Percentiles rank a stretch among this genome's conserved stretches.
phyloP scores from a whole-genome alignment of 2,797 vertebrate species.

The Acestrorhynchus altus region DNA sequence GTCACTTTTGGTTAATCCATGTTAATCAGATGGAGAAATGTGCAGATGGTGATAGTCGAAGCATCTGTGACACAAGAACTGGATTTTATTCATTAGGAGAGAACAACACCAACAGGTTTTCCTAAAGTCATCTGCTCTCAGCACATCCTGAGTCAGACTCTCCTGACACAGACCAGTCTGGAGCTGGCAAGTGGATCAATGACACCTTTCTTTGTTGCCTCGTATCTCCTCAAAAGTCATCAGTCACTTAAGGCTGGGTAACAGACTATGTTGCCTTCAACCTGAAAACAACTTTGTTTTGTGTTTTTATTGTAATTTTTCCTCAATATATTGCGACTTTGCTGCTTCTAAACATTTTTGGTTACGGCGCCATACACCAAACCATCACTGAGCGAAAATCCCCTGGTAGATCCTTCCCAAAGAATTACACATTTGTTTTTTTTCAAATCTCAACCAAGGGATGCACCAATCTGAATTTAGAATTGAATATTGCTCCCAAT shows the following conservation, averaged over 20 bases:
- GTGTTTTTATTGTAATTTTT: too few species aligned
- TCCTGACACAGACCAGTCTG: background rate
- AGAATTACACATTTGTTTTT: too few species aligned
- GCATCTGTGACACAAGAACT: background rate
- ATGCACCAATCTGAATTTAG: too few species aligned
- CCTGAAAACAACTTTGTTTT: too few species aligned
- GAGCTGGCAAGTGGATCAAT: background rate
- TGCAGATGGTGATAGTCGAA: background rate
- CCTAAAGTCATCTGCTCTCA: background rate
- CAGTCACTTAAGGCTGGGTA: background rate
- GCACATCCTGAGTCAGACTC: background rate
- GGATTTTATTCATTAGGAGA: background rate
- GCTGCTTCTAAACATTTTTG: too few species aligned
- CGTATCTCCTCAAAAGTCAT: background rate
- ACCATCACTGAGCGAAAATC: too few species aligned
- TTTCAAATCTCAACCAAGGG: too few species aligned
- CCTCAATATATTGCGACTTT: too few species aligned
- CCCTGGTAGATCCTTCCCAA: too few species aligned
- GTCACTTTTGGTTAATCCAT: conserved; percentile 36
- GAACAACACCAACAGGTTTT: background rate
- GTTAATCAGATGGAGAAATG: conserved; percentile 40
- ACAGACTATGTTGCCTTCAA: background rate
- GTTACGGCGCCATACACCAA: too few species aligned
- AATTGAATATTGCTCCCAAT: too few species aligned
- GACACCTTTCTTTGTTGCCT: background rate